Evolutionary conservation across 2,888 invertebrate species (phyloP), one percentile per base, ranked within the genome.

Genomic region (Prosopocoilus inquinatus): DNA sequence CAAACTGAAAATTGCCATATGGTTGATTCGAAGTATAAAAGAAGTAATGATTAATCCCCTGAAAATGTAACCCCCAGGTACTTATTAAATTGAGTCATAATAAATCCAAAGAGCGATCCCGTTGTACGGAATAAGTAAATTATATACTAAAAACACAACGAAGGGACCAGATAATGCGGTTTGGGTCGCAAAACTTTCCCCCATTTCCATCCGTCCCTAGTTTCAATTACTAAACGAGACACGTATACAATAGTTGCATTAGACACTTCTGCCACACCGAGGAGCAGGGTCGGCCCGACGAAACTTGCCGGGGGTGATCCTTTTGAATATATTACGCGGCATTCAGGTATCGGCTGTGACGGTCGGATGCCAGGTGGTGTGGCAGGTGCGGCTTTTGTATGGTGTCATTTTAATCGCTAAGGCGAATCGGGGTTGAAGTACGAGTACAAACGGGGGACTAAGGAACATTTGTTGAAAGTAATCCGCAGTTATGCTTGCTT

Each of bases 311-410:
- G 50, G 47, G 47, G 43, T 13, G 41, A 53, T 53, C 51, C 55
- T 47, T 52, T 53, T 58, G 53, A 58, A 58, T 58, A 58, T 52
- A 58, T 53, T 53, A 55, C 48, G 34, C 20, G 44, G 38, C 44
- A 39, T 50, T 54, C 47, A 47, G 50, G 47, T 55, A 52, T 55
- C 51, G 20, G 20, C 20, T 20, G 20, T 20, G 20, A 20, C 20
- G 45, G 50, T 55, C 47, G 39, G 45, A 34, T 47, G 47, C 55
- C 58, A 52, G 58, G 55, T 52, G 58, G 38, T 50, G 48, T 49
- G 55, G 55, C 58, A 58, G 59, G 53, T 59, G 59, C 50, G 44
- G 47, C 45, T 11, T 9, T 43, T 41, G 28, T 33, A 13, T 43
- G 28, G 49, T 45, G 33, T 51, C 45, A 44, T 33, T 51, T 51